phyloP scores from a whole-genome alignment of 1,140 invertebrate genomes.

The Sinonovacula constricta region DNA sequence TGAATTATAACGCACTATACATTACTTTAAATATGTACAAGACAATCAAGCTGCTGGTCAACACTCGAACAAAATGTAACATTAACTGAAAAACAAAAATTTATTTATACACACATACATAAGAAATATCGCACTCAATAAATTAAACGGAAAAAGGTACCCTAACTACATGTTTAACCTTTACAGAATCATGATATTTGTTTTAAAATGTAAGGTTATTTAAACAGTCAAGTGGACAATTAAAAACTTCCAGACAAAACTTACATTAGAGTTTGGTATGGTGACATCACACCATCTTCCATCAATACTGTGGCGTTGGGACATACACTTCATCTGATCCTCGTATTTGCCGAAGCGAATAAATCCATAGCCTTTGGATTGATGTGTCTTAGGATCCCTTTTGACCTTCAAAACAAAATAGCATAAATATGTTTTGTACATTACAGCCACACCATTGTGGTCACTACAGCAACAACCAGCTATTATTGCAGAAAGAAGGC shows the following conservation, averaged over 20 bases:
- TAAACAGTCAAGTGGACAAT: background rate
- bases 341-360: conserved; percentile 79
- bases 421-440: too few species aligned
- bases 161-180: too few species aligned
- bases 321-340: conserved; percentile 76
- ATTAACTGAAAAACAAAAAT: background rate
- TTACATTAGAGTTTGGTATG: conserved; percentile 85
- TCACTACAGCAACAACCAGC: too few species aligned
- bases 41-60: too few species aligned
- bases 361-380: conserved; percentile 80
- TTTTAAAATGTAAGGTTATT: background rate
- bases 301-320: conserved; percentile 92
- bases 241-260: conserved; percentile 4
- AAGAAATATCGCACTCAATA: background rate
- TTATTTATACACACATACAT: background rate
- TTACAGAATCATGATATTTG: too few species aligned
- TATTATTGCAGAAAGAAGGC: too few species aligned
- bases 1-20: too few species aligned
- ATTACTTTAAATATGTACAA: too few species aligned
- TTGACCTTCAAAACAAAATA: conserved; percentile 77
- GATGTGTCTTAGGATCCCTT: conserved; percentile 74
- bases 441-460: too few species aligned
- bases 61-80: background rate
- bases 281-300: conserved; percentile 98
- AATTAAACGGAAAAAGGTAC: too few species aligned